phyloP scores from a whole-genome alignment of 1,140 invertebrate species.

The Globodera ellingtonae region DNA sequence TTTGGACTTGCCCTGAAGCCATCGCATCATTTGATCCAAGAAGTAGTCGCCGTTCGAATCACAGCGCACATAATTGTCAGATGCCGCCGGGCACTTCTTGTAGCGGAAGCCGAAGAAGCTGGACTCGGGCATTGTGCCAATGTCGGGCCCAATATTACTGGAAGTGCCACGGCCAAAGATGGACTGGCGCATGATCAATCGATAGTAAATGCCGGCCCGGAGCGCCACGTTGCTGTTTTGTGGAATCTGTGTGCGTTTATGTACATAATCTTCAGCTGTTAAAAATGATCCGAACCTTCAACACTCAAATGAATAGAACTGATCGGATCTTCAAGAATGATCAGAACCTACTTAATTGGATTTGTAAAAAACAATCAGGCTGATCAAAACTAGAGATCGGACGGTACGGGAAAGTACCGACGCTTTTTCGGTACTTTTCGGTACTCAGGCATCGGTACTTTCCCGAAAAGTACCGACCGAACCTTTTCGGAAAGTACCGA shows the following conservation, averaged over 20 bases:
- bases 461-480: too few relatives aligned
- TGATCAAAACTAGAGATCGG: too few relatives aligned
- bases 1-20: slow-evolving; percentile 50
- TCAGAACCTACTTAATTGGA: too few relatives aligned
- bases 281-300: not conserved
- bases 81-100: slow-evolving; percentile 55
- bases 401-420: too few relatives aligned
- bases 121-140: slow-evolving; percentile 49
- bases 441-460: too few relatives aligned
- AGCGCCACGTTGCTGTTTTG: slow-evolving; percentile 58
- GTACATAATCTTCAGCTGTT: not conserved
- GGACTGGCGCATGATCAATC: slow-evolving; percentile 62
- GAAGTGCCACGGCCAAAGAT: slow-evolving; percentile 60
- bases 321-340: not conserved
- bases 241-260: slow-evolving; percentile 45
- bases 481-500: too few relatives aligned
- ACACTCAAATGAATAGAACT: not conserved
- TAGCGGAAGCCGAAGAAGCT: slow-evolving; percentile 57
- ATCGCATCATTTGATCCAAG: slow-evolving; percentile 64
- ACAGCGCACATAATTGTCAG: slow-evolving; percentile 60
- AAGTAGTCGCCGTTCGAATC: slow-evolving; percentile 60
- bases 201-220: slow-evolving; percentile 61
- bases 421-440: too few relatives aligned
- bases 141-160: slow-evolving; percentile 53
- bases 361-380: not conserved